These are phyloP conservation scores for Dasypolia templi DNA, from an alignment of 2,888 invertebrate genomes.

Conservation along the genomic window DNA sequence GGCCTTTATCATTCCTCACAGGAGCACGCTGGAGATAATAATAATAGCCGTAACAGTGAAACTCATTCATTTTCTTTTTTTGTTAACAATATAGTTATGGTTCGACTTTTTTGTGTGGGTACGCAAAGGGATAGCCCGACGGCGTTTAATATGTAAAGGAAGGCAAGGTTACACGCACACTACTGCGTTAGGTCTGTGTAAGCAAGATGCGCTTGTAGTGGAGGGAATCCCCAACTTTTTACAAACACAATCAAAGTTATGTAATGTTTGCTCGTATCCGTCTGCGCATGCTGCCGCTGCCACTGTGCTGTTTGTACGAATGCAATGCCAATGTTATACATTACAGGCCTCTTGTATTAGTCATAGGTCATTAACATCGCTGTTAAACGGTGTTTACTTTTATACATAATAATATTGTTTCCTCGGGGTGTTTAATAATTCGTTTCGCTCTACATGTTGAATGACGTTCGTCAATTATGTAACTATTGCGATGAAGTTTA, in stretches of 20 bases:
- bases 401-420: conserved; percentile 80
- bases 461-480: conserved; percentile 51
- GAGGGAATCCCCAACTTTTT: conserved; percentile 91
- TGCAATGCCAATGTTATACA: conserved; percentile 89
- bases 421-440: conserved; percentile 73
- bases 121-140: conserved; percentile 90
- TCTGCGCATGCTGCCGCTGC: conserved; percentile 84
- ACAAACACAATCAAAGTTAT: conserved; percentile 91
- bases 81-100: conserved; percentile 87
- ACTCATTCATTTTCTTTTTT: conserved; percentile 89
- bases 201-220: conserved; percentile 86
- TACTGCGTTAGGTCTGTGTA: conserved; percentile 81
- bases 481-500: conserved; percentile 36
- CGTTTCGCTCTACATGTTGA: conserved; percentile 65
- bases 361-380: conserved; percentile 88
- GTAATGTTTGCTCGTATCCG: conserved; percentile 90
- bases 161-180: conserved; percentile 90
- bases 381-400: conserved; percentile 83
- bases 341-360: conserved; percentile 86
- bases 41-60: conserved; percentile 89
- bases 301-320: conserved; percentile 88
- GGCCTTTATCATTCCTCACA: conserved; percentile 86
- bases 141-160: conserved; percentile 90
- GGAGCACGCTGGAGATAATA: conserved; percentile 87
- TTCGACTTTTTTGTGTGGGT: conserved; percentile 87